Evolutionary conservation across 2,797 vertebrate genomes (phyloP), one percentile per base, ranked within the genome.

Genomic region (Peromyscus attwateri): DNA sequence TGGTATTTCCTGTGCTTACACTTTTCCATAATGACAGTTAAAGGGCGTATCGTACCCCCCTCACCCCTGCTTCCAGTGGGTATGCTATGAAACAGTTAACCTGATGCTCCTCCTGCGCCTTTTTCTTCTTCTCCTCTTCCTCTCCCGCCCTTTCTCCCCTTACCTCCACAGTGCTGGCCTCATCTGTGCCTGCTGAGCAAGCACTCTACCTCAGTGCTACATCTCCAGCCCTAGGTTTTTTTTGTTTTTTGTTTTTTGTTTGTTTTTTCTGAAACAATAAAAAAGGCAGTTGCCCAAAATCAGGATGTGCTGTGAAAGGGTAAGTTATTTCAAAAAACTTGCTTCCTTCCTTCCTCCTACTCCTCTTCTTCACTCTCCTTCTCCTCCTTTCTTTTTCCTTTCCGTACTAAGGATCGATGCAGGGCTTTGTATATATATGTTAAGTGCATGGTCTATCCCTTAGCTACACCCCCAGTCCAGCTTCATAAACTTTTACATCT

Each of bases 401-500:
- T 9, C 11, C 40, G n/a, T 60, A 43, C 87, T 60, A 37, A 75
- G 68, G 34, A 34, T 34, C 57, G 10, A 88, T 0, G 9, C 52
- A 23, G 37, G 70, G 9, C 25, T 31, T 75, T 60, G 70, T 25
- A 46, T 46, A 46, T 46, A 31, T 12, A 40, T 88, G n/a, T 27
- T 73, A 57, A 73, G 70, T 57, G 68, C 5, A 21, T 55, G 46
- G 23, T 40, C 85, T 29, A 3, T 55, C n/a, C 5, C 29, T 76
- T 46, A 89, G 40, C 55, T 76, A 46, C 6, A 70, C 37, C n/a
- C n/a, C 29, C 6, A 62, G 55, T 19, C 37, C 71, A 64, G 71
- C 80, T 93, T 89, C 68, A 92, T 75, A 60, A 91, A 49, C 64
- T 85, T 93, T 71, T 73, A 87, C 57, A 52, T 92, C 37, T 85